Evolutionary conservation across 2,113 vertebrate species (phyloP).

Genomic region (Esox niger): DNA sequence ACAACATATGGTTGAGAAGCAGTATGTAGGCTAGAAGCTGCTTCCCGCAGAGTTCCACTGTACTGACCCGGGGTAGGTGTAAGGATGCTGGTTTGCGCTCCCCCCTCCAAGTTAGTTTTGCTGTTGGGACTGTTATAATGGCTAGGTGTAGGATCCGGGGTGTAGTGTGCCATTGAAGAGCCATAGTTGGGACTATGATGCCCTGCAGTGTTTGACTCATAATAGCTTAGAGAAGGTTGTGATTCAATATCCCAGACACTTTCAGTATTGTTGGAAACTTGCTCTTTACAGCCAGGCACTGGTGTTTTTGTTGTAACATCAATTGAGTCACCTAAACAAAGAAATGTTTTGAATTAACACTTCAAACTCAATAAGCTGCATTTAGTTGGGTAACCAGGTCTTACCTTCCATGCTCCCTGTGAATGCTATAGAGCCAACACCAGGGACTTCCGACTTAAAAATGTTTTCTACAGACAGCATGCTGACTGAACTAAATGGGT

Average conservation of each 20-base stretch:
- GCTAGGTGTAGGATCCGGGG: not conserved
- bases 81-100: not conserved
- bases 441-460: constrained; percentile 26
- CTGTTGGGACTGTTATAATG: not conserved
- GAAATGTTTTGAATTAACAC: not conserved
- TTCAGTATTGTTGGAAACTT: not conserved
- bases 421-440: constrained; percentile 44
- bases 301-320: not conserved
- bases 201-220: not conserved
- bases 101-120: not conserved
- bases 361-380: not conserved
- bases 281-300: not conserved
- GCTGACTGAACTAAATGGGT: constrained; percentile 40
- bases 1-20: not conserved
- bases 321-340: constrained; percentile 14
- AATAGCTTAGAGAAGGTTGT: not conserved
- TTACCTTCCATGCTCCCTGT: constrained; percentile 34
- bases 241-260: not conserved
- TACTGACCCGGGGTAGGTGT: too few species aligned
- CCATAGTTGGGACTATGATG: not conserved
- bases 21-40: not conserved
- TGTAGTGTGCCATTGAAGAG: not conserved
- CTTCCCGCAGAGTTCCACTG: not conserved
- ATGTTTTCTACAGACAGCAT: constrained; percentile 36
- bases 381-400: not conserved